phyloP scores from a whole-genome alignment of 2,113 vertebrate genomes.

The Alosa alosa region DNA sequence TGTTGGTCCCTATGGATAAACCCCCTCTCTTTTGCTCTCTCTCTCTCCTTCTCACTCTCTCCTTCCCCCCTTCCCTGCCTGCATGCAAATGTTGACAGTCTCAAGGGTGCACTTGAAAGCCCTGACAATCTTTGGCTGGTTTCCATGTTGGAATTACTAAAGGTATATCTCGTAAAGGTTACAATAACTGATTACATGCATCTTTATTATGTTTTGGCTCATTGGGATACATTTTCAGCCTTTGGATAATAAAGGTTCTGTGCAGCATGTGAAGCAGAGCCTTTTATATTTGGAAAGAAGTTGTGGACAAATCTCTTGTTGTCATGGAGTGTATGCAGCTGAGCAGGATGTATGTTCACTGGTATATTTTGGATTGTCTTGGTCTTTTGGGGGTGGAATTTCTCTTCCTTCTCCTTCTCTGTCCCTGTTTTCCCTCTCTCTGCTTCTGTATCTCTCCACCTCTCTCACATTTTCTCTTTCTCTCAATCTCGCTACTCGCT shows the following conservation, averaged over 20 bases:
- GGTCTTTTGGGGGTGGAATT: neutral
- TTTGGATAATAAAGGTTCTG: neutral
- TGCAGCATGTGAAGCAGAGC: neutral
- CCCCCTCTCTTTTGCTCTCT: neutral
- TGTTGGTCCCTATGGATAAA: neutral
- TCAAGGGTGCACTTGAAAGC: neutral
- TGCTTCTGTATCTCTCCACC: neutral
- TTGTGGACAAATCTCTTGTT: neutral
- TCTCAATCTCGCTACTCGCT: neutral
- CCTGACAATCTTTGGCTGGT: neutral
- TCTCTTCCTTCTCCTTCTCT: neutral
- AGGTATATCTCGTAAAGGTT: neutral
- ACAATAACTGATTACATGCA: neutral
- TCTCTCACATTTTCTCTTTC: neutral
- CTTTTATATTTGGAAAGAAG: neutral
- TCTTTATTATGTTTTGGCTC: neutral
- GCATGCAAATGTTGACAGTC: neutral
- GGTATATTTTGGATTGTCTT: neutral
- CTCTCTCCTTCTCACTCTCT: neutral
- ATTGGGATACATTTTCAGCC: neutral
- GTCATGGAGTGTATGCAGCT: neutral
- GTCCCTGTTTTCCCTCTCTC: neutral
- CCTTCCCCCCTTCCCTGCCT: neutral
- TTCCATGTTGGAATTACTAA: neutral
- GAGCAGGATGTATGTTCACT: neutral